phyloP scores from a whole-genome alignment of 2,113 vertebrate genomes.

The Parus major region DNA sequence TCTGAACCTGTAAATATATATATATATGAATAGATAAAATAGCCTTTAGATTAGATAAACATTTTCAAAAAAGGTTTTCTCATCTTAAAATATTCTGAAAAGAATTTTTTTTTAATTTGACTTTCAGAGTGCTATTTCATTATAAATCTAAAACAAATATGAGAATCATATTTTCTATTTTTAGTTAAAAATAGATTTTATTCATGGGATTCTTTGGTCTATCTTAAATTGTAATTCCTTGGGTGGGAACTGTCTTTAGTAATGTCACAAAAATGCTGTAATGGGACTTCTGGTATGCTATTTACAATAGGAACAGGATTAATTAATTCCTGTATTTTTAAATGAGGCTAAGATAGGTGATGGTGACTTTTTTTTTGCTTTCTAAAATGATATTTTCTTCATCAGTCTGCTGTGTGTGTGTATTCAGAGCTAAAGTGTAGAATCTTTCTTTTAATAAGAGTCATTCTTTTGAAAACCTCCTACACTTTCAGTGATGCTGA shows the following conservation, averaged over 20 bases:
- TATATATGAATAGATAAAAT: not conserved
- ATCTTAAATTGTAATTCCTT: not conserved
- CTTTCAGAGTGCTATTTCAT: not conserved
- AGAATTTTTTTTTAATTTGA: not conserved
- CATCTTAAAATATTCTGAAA: not conserved
- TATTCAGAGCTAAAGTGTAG: not conserved
- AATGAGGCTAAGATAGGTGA: not conserved
- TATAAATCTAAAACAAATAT: not conserved
- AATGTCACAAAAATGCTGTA: not conserved
- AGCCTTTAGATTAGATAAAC: not conserved
- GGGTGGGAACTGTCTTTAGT: not conserved
- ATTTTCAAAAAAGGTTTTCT: not conserved
- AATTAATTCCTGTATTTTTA: not conserved
- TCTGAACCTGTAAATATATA: not conserved
- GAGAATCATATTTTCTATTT: not conserved
- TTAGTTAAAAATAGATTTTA: not conserved
- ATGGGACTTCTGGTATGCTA: not conserved
- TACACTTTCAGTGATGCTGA: not conserved
- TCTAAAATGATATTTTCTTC: not conserved
- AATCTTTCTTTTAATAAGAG: not conserved
- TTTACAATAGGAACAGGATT: not conserved
- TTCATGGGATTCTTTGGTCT: not conserved
- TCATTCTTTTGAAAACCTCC: not conserved
- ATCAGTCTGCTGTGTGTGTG: not conserved
- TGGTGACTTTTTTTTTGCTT: not conserved